Evolutionary conservation across 2,797 vertebrate species (phyloP), one percentile per base, ranked within the genome.

Genomic region (Pterois miles): DNA sequence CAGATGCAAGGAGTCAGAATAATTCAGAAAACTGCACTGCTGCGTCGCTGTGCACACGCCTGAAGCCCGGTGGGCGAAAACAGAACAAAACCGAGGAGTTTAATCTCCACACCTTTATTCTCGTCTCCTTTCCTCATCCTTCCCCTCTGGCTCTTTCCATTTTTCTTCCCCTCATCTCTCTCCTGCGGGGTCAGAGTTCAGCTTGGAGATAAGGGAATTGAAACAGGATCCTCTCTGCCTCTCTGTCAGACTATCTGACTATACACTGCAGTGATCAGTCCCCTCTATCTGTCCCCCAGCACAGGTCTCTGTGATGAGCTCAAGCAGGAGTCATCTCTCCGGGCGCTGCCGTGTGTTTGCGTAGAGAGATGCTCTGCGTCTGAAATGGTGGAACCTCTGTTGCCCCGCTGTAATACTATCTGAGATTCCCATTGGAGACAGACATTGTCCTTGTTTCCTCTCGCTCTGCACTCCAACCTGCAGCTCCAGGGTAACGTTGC

Each of bases 101-200:
- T 91, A 88, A 89, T 92, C 90, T 88, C 63, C 60, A 76, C 82
- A 88, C 76, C 66, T 89, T 86, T 88, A 76, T 80, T 78, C 76
- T 73, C 46, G 5, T 78, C 73, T 87, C 59, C 78, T 82, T 71
- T 71, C 65, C 63, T 63, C 31, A 74, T 80, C 52, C 40, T 63
- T 66, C 52, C 78, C 89, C 85, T 88, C 68, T 34, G 76, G 90
- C 85, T 90, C 76, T 65, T 75, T 88, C 65, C 82, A 83, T 91
- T 91, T 89, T 69, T 87, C 82, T 68, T 71, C 52, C 74, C 65
- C 77, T 90, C 90, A 74, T 91, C 81, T 89, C 85, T 89, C 68
- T 81, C 56, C 64, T 27, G 84, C 23, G 5, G 70, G 90, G 90
- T 92, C 91, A 92, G 78, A 92, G 92, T 88, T 92, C 90, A 90